Conservation (phyloP, 2,113 vertebrate genomes). For the Actenoides hombroni region DNA sequence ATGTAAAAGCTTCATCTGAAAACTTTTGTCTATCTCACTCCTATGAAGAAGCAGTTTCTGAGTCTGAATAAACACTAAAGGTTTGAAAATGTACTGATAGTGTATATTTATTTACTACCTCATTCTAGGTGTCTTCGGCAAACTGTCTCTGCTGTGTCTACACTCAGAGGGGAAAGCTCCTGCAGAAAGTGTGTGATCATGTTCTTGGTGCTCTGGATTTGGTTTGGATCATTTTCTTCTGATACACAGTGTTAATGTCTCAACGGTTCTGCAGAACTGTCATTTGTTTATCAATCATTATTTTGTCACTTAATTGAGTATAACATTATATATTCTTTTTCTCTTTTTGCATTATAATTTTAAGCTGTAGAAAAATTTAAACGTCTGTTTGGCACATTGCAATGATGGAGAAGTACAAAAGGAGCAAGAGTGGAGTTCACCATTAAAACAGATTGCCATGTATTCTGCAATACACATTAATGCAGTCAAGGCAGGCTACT, state of each 20-base stretch:
- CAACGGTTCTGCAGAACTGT: not conserved
- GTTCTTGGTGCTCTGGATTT: not conserved
- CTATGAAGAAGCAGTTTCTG: not conserved
- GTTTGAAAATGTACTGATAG: not conserved
- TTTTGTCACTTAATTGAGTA: not conserved
- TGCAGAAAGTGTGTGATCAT: not conserved
- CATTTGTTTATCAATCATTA: not conserved
- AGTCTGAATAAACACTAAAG: not conserved
- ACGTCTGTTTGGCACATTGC: not conserved
- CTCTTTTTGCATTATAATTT: not conserved
- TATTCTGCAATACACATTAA: not conserved
- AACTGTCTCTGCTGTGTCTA: not conserved
- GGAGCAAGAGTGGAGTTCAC: not conserved
- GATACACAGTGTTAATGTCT: not conserved
- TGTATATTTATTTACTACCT: not conserved
- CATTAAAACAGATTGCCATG: not conserved
- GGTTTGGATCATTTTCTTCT: not conserved
- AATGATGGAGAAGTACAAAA: not conserved
- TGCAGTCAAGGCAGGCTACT: not conserved
- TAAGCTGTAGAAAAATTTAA: not conserved
- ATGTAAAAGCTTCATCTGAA: not conserved
- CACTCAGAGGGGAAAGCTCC: not conserved
- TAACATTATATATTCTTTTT: not conserved
- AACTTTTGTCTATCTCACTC: not conserved
- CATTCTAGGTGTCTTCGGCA: not conserved